Evolutionary conservation across 2,888 invertebrate genomes (phyloP), one percentile per base, ranked within the genome.

Genomic region (Anagyrus pseudococci): DNA sequence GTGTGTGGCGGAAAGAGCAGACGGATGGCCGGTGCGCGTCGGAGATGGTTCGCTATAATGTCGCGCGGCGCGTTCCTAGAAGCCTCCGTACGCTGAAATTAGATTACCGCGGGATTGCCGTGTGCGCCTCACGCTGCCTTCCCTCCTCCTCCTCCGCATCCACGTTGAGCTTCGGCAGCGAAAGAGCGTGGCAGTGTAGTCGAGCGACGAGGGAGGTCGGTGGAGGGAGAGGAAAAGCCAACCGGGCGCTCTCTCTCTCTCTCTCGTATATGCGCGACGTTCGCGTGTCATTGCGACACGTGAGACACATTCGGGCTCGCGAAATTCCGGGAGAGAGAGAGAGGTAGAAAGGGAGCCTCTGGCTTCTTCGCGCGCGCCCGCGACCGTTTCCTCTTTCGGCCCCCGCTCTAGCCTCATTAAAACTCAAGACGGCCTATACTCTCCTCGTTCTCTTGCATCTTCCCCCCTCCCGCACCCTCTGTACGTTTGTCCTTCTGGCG

Each of bases 61-160:
- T 77, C 76, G 76, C 76, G 72, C 74, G 72, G 75, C 74, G 76
- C 76, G 74, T 78, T 78, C 77, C 74, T 71, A 73, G 77, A 78
- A 79, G 70, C 73, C 75, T 78, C 76, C 73, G 75, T 76, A 77
- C 76, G 74, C 72, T 77, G 76, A 78, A 78, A 79, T 79, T 78
- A 79, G 78, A 79, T 79, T 79, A 77, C 77, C 73, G 72, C 74
- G 73, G 77, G 76, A 78, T 77, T 78, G 75, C 75, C 76, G 72
- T 72, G 71, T 72, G 59, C 71, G 70, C 70, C 64, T 64, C 70
- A 67, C 7, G n/a, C 17, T 25, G 13, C 41, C 2, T n/a, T 25
- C 22, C 22, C 17, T 62, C 49, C 67, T 58, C 59, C 40, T 46
- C 59, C 50, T 62, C 49, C 67, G 46, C 64, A 46, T 59, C 41